A percentile compares a stretch with the other conserved stretches of the same genome.
Evolutionary conservation across 1,140 invertebrate genomes (phyloP).

Genomic region (Drepana arcuata): DNA sequence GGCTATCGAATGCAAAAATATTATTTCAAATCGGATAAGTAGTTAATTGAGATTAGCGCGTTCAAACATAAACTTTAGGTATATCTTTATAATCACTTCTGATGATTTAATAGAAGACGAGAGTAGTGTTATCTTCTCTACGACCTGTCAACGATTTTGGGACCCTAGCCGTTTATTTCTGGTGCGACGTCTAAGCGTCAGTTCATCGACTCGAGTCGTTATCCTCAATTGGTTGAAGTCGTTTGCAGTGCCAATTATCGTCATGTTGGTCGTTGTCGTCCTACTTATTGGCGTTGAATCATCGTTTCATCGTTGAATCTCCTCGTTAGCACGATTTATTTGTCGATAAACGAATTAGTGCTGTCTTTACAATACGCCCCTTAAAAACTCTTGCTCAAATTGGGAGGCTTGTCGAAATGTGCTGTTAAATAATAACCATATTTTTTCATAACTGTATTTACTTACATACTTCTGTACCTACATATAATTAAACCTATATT

Average conservation of each 20-base stretch:
- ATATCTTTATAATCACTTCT: too few relatives aligned
- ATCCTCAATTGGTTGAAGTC: constrained; percentile 32
- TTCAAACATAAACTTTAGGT: too few relatives aligned
- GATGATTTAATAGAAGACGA: too few relatives aligned
- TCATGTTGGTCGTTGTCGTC: constrained; percentile 21
- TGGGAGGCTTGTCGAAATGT: not conserved
- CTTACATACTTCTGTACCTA: not conserved
- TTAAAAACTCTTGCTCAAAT: not conserved
- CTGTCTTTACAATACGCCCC: not conserved
- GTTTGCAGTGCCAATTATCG: constrained; percentile 42
- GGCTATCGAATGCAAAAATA: too few relatives aligned
- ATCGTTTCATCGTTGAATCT: constrained; percentile 23
- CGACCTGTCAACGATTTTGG: too few relatives aligned
- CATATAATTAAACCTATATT: not conserved
- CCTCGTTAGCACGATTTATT: constrained; percentile 26
- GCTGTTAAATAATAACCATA: not conserved
- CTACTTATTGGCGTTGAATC: constrained; percentile 31
- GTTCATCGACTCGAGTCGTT: constrained; percentile 44
- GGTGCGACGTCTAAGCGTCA: constrained; percentile 7
- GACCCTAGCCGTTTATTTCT: too few relatives aligned
- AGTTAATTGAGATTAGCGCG: too few relatives aligned
- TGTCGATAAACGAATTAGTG: constrained; percentile 1
- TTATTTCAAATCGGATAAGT: too few relatives aligned
- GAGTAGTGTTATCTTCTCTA: too few relatives aligned
- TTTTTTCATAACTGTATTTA: too few relatives aligned